A percentile compares a stretch with the other conserved stretches of the same genome.
Conservation (phyloP, 2,113 vertebrate genomes). For the Onychostruthus taczanowskii region DNA sequence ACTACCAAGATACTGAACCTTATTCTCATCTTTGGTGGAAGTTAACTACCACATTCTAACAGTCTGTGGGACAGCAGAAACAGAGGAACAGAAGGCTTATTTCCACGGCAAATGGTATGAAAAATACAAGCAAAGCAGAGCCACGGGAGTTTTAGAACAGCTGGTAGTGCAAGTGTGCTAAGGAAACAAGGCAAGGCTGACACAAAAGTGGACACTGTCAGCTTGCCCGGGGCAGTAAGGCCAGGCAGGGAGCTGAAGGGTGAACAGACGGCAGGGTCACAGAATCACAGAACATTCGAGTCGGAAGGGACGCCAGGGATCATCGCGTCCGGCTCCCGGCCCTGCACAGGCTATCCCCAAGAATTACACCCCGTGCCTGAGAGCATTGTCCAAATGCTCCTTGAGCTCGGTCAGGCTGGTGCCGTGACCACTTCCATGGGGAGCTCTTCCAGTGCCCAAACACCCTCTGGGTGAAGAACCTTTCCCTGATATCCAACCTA, state of each 20-base stretch:
- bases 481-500: rapidly evolving
- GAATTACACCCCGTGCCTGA: background rate
- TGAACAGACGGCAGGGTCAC: background rate
- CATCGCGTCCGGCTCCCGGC: rapidly evolving
- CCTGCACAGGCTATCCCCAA: no score
- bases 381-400: rapidly evolving
- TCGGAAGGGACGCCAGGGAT: rapidly evolving
- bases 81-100: background rate
- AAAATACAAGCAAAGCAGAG: background rate
- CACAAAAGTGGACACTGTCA: rapidly evolving
- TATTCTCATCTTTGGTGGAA: background rate
- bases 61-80: background rate
- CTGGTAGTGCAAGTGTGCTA: rapidly evolving
- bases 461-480: background rate
- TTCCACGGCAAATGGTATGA: rapidly evolving
- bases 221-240: background rate
- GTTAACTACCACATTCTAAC: background rate
- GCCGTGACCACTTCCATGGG: background rate
- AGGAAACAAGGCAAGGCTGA: background rate
- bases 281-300: background rate
- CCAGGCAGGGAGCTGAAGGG: no score
- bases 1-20: background rate
- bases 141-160: background rate
- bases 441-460: rapidly evolving
- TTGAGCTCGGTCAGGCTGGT: background rate